Evolutionary conservation across 2,888 invertebrate species (phyloP).

Genomic region (Rhyacophila evoluta): DNA sequence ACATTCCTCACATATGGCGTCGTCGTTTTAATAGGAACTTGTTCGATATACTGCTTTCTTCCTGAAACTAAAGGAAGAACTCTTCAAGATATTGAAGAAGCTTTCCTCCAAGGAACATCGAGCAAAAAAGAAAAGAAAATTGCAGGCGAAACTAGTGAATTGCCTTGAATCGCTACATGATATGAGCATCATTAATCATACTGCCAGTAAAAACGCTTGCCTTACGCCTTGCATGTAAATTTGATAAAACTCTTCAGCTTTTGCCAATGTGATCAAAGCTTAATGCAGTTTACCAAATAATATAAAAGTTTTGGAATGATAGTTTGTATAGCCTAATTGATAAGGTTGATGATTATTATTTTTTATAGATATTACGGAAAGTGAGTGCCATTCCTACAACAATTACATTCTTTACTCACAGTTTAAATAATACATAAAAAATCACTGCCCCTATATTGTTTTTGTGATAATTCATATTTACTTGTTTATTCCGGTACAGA

Average conservation of each 20-base stretch:
- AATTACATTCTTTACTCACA: too few relatives aligned
- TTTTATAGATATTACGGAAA: not conserved
- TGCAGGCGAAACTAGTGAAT: not conserved
- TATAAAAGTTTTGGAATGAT: not conserved
- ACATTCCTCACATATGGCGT: slow-evolving; percentile 75
- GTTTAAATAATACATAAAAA: too few relatives aligned
- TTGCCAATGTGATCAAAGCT: slow-evolving; percentile 1
- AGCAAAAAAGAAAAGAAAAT: not conserved
- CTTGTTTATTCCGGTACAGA: too few relatives aligned
- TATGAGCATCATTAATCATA: not conserved
- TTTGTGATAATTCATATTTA: too few relatives aligned
- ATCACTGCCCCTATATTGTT: too few relatives aligned
- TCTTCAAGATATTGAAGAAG: slow-evolving; percentile 76
- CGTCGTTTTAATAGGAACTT: slow-evolving; percentile 71
- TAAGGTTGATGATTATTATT: not conserved
- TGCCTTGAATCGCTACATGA: not conserved
- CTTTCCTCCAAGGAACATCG: slow-evolving; percentile 60
- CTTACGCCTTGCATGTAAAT: not conserved
- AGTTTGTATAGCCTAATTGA: not conserved
- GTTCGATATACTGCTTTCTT: slow-evolving; percentile 71
- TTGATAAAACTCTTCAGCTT: not conserved
- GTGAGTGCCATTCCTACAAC: not conserved
- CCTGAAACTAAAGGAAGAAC: slow-evolving; percentile 80
- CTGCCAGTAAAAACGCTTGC: slow-evolving; percentile 5
- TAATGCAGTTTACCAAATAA: not conserved